Base-by-base conservation (phyloP, 1,140 invertebrate species). In the Trachymyrmex cornetzi region DNA sequence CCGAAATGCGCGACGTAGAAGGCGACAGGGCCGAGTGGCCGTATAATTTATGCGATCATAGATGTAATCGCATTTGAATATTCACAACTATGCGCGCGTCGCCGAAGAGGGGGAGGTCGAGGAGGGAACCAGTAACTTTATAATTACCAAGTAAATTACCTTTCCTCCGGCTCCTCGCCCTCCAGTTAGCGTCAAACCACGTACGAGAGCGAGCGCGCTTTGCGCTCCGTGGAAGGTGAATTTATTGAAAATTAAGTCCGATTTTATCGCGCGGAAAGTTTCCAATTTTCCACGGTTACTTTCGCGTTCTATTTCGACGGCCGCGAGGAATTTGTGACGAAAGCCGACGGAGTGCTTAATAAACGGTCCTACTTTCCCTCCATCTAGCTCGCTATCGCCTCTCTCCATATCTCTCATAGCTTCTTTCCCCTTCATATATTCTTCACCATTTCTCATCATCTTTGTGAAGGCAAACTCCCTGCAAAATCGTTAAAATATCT, bases 221-320 rank as follows among this genome's bases (percentile, higher is more conserved):
- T 67, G 82, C 67, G 66, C 80, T 72, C 55, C 55, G 63, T 81
- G 86, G 86, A 85, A 85, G 86, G 81, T 89, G 87, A 93, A 93
- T 93, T 93, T 93, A 94, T 94, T 93, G 93, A 94, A 94, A 93
- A 94, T 94, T 94, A 94, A 93, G 92, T 91, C 90, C 88, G 92
- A 94, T 93, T 94, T 94, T 94, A 94, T 94, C 91, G 92, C 89
- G 90, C 87, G 92, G 93, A 93, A 94, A 94, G 85, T 94, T 94
- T 94, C 93, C 91, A 93, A 93, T 93, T 93, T 93, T 93, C 92
- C 87, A 87, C 89, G 89, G 89, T 92, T 91, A 93, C 90, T 93
- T 92, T 92, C 88, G 87, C 85, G 85, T 88, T 88, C 91, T 92
- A 91, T 92, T 91, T 92, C 91, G 79, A 90, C 85, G 77, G 55